These are phyloP conservation scores for Drosophila prostipennis DNA, from an alignment of 2,888 invertebrate species.

Conservation along the genomic window DNA sequence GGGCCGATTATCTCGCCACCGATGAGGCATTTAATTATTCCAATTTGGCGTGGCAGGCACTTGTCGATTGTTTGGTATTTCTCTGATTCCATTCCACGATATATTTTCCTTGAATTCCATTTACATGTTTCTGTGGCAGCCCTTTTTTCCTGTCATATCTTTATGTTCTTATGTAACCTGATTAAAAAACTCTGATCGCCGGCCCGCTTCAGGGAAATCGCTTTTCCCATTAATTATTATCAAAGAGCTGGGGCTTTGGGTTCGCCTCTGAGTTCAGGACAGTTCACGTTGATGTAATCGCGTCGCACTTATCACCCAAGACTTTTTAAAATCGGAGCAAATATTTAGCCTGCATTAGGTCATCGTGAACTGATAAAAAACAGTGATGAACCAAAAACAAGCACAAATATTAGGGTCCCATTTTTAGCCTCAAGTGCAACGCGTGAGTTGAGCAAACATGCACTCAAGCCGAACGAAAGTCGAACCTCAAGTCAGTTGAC, in stretches of 20 bases:
- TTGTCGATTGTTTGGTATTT: slow-evolving; percentile 53
- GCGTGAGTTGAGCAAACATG: slow-evolving; percentile 49
- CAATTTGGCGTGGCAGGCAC: slow-evolving; percentile 72
- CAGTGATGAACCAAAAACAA: slow-evolving; percentile 25
- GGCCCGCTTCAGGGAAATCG: slow-evolving; percentile 20
- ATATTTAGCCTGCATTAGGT: slow-evolving; percentile 72
- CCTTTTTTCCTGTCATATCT: slow-evolving; percentile 18
- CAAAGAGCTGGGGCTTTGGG: slow-evolving; percentile 17
- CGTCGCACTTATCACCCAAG: slow-evolving; percentile 27
- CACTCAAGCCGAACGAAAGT: slow-evolving; percentile 13
- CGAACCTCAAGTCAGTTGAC: slow-evolving; percentile 6
- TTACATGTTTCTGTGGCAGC: slow-evolving; percentile 25
- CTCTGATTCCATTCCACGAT: not conserved
- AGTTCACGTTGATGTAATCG: slow-evolving; percentile 53
- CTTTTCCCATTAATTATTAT: slow-evolving; percentile 46
- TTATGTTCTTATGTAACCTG: slow-evolving; percentile 36
- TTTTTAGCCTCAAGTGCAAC: slow-evolving; percentile 37
- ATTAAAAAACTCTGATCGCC: slow-evolving; percentile 19
- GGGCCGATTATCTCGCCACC: slow-evolving; percentile 55
- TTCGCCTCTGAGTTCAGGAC: slow-evolving; percentile 40
- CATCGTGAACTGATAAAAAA: slow-evolving; percentile 60
- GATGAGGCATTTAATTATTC: slow-evolving; percentile 73
- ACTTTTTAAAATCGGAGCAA: slow-evolving; percentile 58
- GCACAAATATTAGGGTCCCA: slow-evolving; percentile 13
- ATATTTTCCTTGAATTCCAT: slow-evolving; percentile 31